These are phyloP conservation scores for Palaemon carinicauda DNA, from an alignment of 1,140 invertebrate species.

Conservation along the genomic window DNA sequence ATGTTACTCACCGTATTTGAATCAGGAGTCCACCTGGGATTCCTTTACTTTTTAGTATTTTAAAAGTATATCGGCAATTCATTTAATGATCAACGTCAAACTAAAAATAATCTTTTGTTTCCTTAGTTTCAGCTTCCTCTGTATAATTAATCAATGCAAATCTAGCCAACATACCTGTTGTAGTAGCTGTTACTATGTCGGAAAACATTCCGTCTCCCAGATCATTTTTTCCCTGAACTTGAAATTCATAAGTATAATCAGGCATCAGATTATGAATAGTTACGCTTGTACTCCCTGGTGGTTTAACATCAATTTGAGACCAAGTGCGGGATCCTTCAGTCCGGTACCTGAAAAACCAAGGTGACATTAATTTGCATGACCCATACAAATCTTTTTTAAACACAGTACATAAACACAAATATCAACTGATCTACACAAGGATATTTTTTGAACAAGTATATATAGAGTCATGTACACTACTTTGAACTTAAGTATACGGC, in stretches of 20 bases:
- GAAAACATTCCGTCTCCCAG: slow-evolving; percentile 95
- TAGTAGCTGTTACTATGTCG: slow-evolving; percentile 87
- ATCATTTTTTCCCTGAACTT: slow-evolving; percentile 92
- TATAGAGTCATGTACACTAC: too few species aligned
- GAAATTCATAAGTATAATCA: slow-evolving; percentile 93
- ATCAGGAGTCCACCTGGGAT: too few species aligned
- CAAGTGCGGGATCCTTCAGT: slow-evolving; percentile 84
- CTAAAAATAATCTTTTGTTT: neutral
- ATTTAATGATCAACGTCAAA: too few species aligned
- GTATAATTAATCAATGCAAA: neutral
- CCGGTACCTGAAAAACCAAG: slow-evolving; percentile 73
- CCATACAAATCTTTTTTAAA: too few species aligned
- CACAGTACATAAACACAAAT: neutral
- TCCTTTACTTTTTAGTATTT: too few species aligned
- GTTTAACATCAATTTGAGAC: slow-evolving; percentile 92
- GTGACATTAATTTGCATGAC: too few species aligned
- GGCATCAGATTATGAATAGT: slow-evolving; percentile 90
- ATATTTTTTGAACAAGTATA: too few species aligned
- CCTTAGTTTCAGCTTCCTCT: neutral
- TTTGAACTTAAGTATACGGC: too few species aligned
- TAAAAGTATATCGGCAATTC: too few species aligned
- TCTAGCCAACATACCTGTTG: slow-evolving; percentile 76
- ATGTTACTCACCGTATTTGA: too few species aligned
- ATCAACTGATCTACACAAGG: neutral
- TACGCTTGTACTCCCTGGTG: slow-evolving; percentile 85